Percentiles rank a stretch among this genome's conserved stretches.
Conservation (phyloP, 2,113 vertebrate species). For the Dasyornis broadbenti region DNA sequence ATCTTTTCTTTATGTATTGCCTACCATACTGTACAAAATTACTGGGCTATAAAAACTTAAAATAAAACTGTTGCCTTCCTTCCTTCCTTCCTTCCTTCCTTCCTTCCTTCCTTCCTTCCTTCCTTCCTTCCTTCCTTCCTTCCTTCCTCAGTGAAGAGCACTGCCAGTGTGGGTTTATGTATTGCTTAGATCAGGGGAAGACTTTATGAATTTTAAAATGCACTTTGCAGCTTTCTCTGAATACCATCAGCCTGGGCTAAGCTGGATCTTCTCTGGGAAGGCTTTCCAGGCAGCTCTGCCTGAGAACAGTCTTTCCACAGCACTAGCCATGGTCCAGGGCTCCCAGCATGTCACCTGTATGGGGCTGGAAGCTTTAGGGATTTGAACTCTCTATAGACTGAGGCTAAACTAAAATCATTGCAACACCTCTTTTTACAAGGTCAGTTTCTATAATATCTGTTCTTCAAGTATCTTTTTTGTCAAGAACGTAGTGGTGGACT, state of each 20-base stretch:
- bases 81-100: neutral
- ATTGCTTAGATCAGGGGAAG: neutral
- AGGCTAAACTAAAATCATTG: neutral
- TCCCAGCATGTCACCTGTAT: neutral
- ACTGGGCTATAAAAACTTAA: neutral
- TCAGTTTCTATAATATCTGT: neutral
- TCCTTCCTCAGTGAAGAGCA: neutral
- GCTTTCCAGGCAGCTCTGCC: neutral
- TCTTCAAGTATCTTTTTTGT: neutral
- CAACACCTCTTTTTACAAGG: neutral
- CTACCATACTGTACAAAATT: neutral
- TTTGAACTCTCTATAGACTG: accelerated
- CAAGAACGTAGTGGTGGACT: neutral
- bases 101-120: neutral
- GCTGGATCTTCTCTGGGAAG: neutral
- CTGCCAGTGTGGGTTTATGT: neutral
- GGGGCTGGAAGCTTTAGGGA: neutral
- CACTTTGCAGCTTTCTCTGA: neutral
- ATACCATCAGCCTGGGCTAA: neutral
- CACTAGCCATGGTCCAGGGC: neutral
- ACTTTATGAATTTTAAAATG: neutral
- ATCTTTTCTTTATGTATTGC: neutral
- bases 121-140: neutral
- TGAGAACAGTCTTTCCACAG: neutral
- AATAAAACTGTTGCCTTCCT: neutral